Percentiles rank a stretch among this genome's conserved stretches.
phyloP scores from a whole-genome alignment of 2,797 vertebrate genomes.

The Lepidocolaptes lacrymiger region DNA sequence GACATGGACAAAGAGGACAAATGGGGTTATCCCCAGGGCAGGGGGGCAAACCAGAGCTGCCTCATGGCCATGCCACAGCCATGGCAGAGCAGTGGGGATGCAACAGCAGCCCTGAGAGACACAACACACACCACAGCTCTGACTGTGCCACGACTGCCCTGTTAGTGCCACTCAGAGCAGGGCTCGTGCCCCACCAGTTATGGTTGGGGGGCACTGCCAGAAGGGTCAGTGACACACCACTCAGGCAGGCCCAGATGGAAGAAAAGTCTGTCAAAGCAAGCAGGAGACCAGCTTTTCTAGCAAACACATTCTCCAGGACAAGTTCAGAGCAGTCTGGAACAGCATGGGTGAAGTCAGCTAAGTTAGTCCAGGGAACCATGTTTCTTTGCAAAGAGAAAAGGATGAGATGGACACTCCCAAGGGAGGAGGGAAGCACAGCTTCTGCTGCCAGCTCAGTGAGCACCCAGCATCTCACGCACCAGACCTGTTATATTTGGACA shows the following conservation, averaged over 20 bases:
- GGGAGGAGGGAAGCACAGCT: background rate
- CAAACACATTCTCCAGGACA: background rate
- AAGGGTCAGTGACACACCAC: background rate
- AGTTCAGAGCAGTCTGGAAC: background rate
- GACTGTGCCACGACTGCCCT: accelerated
- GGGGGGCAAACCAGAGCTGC: background rate
- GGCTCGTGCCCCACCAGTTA: background rate
- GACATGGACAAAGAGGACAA: background rate
- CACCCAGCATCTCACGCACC: background rate
- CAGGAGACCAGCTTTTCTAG: background rate
- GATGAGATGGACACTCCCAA: background rate
- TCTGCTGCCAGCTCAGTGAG: background rate
- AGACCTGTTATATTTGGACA: background rate
- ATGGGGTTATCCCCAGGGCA: background rate
- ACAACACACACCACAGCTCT: background rate
- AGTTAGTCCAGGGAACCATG: background rate
- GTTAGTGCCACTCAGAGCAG: background rate
- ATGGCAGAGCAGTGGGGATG: accelerated
- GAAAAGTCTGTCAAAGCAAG: background rate
- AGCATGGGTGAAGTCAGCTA: background rate
- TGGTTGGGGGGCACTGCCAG: accelerated
- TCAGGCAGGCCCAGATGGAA: background rate
- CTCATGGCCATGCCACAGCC: background rate
- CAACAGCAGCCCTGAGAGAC: background rate
- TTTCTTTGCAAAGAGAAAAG: background rate